These are phyloP conservation scores for Poecilia velifera DNA, from an alignment of 2,797 vertebrate species.

Conservation along the genomic window DNA sequence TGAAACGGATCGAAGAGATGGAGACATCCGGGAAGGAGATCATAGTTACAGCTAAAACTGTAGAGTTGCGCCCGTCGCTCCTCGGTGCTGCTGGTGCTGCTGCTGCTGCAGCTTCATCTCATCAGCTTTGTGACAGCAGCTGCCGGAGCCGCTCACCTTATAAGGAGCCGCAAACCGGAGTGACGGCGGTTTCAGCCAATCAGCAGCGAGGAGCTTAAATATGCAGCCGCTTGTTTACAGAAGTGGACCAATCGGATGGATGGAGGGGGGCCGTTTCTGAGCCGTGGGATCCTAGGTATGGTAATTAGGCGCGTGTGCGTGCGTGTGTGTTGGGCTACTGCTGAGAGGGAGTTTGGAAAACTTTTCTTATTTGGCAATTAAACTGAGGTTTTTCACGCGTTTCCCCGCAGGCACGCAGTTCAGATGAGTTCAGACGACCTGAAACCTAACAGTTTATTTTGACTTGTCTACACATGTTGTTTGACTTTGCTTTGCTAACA, in stretches of 20 bases:
- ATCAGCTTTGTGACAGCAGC: slow-evolving; percentile 50
- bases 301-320: slow-evolving; percentile 40
- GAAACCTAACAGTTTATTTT: neutral
- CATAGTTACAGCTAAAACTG: slow-evolving; percentile 49
- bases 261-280: slow-evolving; percentile 47
- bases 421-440: neutral
- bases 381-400: slow-evolving; percentile 26
- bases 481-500: neutral
- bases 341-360: slow-evolving; percentile 63
- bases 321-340: slow-evolving; percentile 12
- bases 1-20: neutral
- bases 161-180: slow-evolving; percentile 59
- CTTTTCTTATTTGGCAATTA: slow-evolving; percentile 50
- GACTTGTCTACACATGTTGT: neutral
- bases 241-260: slow-evolving; percentile 67
- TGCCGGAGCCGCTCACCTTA: slow-evolving; percentile 46
- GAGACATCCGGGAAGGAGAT: slow-evolving; percentile 50
- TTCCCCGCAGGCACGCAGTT: neutral
- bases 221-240: slow-evolving; percentile 59
- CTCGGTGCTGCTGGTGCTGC: neutral
- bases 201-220: neutral
- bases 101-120: slow-evolving; percentile 59
- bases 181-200: slow-evolving; percentile 73
- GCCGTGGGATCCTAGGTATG: slow-evolving; percentile 53
- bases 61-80: slow-evolving; percentile 39